Base-by-base conservation (phyloP, 1,140 invertebrate genomes). In the Neomicropteryx cornuta region DNA sequence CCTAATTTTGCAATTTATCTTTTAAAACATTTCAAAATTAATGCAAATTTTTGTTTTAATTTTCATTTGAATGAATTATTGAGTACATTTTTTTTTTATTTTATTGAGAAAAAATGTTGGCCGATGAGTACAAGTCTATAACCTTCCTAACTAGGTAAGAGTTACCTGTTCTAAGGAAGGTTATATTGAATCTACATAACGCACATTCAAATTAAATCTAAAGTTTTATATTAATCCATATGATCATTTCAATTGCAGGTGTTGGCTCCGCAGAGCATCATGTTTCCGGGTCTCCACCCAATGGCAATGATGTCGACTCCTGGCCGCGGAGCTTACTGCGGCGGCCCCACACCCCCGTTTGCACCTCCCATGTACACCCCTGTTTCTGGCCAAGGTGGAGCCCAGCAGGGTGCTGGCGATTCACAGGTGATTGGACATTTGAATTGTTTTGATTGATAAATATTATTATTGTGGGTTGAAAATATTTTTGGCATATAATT, bases 281-380 rank as follows among this genome's bases (percentile, higher is more conserved):
- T 93, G 89, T 93, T 93, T 71, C 88, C 88, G 33, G 89, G 88
- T 6, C 64, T 92, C n/a, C 90, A 92, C 63, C 89, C 89, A 2
- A 91, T 92, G 86, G 87, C 88, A 14, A 91, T 93, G 87, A 91
- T 93, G 87, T 87, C 88, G n/a, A 91, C 87, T 14, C 73, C 81
- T 36, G 79, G 81, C 36, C 72, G 74, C 48, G 74, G 71, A 38
- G 60, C 68, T 53, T 67, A 71, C 66, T 54, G 70, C 42, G 66
- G 71, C 48, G 66, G 68, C 38, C 65, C 73, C 46, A 56, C 68
- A 46, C 62, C 69, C 3, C 65, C 70, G 6, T 72, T 70, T 53
- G 62, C 55, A 38, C 59, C 69, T 34, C 63, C 68, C 6, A 68
- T 74, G 43, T 75, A 72, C 47, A 67, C 68, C 51, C 73, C 66